Conservation (phyloP, 2,888 invertebrate species). For the Polyommatus iphigenia region DNA sequence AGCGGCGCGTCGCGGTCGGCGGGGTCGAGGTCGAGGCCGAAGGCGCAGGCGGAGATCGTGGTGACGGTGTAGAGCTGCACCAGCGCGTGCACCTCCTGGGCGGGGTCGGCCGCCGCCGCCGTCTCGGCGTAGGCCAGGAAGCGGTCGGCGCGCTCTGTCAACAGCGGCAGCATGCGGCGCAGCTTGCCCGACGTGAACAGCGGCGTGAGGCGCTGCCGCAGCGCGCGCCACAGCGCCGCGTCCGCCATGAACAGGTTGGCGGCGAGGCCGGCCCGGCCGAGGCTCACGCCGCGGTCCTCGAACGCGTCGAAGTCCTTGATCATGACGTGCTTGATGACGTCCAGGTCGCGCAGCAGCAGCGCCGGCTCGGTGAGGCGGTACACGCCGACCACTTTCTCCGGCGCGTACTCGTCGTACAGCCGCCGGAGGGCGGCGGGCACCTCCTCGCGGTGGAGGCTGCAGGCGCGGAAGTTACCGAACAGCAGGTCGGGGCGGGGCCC, state of each 20-base stretch:
- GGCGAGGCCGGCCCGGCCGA: constrained; percentile 45
- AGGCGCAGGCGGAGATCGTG: neutral
- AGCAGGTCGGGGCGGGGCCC: neutral
- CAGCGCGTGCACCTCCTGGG: neutral
- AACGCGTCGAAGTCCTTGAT: neutral
- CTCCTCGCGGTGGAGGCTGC: neutral
- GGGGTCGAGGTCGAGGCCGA: neutral
- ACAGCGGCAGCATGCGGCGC: constrained; percentile 55
- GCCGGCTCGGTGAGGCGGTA: neutral
- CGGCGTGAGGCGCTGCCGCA: constrained; percentile 48
- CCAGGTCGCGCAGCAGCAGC: neutral
- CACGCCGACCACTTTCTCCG: neutral
- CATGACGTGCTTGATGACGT: constrained; percentile 12
- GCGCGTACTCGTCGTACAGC: neutral
- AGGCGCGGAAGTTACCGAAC: neutral
- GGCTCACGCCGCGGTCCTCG: neutral
- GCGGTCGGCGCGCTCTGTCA: constrained; percentile 48
- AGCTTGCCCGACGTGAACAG: constrained; percentile 59
- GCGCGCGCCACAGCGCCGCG: constrained; percentile 53
- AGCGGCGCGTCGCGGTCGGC: neutral
- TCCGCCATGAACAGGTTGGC: constrained; percentile 56
- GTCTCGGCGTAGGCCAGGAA: neutral
- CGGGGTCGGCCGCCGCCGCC: neutral
- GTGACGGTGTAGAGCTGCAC: neutral
- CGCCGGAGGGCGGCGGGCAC: neutral